A percentile compares a stretch with the other conserved stretches of the same genome.
Conservation (phyloP, 2,797 vertebrate genomes). For the Chaunax sp. region DNA sequence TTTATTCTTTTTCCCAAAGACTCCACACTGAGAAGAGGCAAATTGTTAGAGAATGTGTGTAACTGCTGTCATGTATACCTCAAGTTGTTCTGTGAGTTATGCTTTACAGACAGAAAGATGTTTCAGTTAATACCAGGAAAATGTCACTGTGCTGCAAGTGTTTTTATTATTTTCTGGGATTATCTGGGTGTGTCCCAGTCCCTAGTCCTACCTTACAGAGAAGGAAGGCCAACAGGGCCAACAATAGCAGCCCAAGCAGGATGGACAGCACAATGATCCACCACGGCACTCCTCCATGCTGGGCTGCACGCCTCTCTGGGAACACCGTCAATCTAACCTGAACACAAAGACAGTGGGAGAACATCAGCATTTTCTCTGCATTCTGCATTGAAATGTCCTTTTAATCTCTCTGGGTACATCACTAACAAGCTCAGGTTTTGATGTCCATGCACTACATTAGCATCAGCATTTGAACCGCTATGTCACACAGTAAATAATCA, state of each 20-base stretch:
- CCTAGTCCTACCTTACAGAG: slow-evolving; percentile 93
- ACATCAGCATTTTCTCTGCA: not conserved
- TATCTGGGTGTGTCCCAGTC: not conserved
- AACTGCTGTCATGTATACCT: slow-evolving; percentile 20
- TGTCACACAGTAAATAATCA: not conserved
- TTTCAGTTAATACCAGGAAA: slow-evolving; percentile 1
- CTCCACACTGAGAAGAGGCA: slow-evolving; percentile 97
- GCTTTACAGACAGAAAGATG: not conserved
- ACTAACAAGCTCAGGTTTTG: not conserved
- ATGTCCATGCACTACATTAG: too few species aligned
- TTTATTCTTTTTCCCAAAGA: slow-evolving; percentile 97
- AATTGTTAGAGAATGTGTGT: slow-evolving; percentile 82
- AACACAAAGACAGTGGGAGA: slow-evolving; percentile 14
- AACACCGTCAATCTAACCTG: slow-evolving; percentile 92
- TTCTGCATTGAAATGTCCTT: not conserved
- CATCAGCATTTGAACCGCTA: not conserved
- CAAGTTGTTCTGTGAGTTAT: slow-evolving; percentile 13
- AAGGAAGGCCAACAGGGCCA: slow-evolving; percentile 91
- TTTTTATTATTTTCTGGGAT: not conserved
- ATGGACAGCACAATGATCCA: slow-evolving; percentile 95
- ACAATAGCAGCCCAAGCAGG: slow-evolving; percentile 91
- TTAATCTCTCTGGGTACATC: not conserved
- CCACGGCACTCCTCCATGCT: slow-evolving; percentile 89
- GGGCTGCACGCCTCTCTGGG: slow-evolving; percentile 86
- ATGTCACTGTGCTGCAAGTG: not conserved